Base-by-base conservation (phyloP, 2,888 invertebrate genomes). In the Brenthis daphne region DNA sequence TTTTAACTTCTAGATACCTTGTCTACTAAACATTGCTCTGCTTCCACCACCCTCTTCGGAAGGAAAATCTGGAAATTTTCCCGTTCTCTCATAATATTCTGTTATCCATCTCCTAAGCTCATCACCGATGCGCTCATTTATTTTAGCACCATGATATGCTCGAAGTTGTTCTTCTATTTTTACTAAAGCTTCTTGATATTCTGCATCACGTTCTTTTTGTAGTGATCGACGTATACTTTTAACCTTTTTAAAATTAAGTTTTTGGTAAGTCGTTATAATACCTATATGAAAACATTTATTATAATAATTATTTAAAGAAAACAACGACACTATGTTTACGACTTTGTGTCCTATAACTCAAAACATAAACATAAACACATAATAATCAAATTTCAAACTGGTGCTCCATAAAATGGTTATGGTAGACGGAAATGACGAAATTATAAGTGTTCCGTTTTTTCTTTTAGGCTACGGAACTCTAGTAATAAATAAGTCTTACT, bases 1-100 rank as follows among this genome's bases (percentile, higher is more conserved):
- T 43, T 1, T 43, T 29, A 29, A 43, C 11, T 11, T 8, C 11
- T 43, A 43, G 8, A 11, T 73, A 94, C 95, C 96, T 89, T 96
- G 96, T 77, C 96, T 91, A 77, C 96, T 96, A 75, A 98, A 96
- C 87, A 98, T 95, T 72, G 96, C 93, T 76, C 96, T 94, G 0
- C 98, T 98, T 0, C 98, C 98, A 8, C 98, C 98, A 77, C 96
- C 96, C 80, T 99, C 98, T 74, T 96, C 97, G 3, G 97, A 96
- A 0, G 99, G 99, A 78, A 98, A 95, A 76, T 98, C 98, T 0
- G 99, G 99, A 79, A 99, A 95, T 81, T 96, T 96, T 37, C 96
- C 97, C 6, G 97, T 96, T 78, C 96, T 95, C 53, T 96, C 94
- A 85, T 96, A 96, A 82, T 96, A 97, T 76, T 96, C 96, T 74